These are phyloP conservation scores for Passer montanus DNA, from an alignment of 2,113 vertebrate genomes.

Conservation along the genomic window DNA sequence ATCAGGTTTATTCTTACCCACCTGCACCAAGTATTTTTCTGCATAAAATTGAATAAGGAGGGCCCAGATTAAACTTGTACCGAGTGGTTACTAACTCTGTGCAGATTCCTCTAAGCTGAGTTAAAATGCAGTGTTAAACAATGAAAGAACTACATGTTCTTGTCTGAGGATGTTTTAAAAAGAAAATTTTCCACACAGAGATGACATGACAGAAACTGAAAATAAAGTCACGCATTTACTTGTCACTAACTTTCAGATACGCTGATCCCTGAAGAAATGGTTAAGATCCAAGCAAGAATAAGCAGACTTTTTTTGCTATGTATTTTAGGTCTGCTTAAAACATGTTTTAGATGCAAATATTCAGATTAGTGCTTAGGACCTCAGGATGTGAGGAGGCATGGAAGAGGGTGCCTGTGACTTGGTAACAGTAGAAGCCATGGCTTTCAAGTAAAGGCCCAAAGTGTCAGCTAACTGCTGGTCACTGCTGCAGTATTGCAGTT, in stretches of 20 bases:
- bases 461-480: not conserved
- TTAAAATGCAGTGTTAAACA: constrained; percentile 2
- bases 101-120: not conserved
- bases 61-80: not conserved
- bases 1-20: not conserved
- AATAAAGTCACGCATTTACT: not conserved
- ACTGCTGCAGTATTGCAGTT: not conserved
- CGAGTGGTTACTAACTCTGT: not conserved
- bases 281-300: not conserved
- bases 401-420: not conserved
- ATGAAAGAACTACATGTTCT: constrained; percentile 1
- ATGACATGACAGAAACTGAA: constrained; percentile 12
- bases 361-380: not conserved
- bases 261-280: not conserved
- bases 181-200: not conserved
- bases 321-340: not conserved
- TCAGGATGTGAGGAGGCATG: not conserved
- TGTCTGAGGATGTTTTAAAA: constrained; percentile 6
- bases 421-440: not conserved
- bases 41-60: not conserved
- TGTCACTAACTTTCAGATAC: not conserved
- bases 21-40: not conserved
- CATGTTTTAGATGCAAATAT: not conserved
- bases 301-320: not conserved
- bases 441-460: not conserved